phyloP scores from a whole-genome alignment of 2,797 vertebrate genomes.

The Alca torda region DNA sequence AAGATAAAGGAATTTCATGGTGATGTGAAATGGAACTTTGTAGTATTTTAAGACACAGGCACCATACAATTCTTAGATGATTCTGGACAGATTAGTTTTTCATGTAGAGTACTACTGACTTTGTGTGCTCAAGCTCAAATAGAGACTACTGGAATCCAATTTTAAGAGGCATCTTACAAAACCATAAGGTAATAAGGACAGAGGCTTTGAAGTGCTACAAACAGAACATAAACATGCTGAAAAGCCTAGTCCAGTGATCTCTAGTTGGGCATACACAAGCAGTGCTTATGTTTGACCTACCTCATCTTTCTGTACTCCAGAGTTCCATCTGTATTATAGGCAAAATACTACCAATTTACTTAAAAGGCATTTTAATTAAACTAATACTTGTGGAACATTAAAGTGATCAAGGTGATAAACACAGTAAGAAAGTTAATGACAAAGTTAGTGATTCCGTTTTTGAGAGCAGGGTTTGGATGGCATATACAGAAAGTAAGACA shows the following conservation, averaged over 20 bases:
- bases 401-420: constrained; percentile 1
- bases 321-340: not conserved
- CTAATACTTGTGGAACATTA: not conserved
- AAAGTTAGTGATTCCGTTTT: constrained; percentile 14
- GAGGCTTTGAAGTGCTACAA: not conserved
- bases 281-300: not conserved
- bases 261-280: not conserved
- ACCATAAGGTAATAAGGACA: not conserved
- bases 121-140: not conserved
- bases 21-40: not conserved
- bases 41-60: not conserved
- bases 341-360: not conserved
- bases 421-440: constrained; percentile 18
- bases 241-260: not conserved
- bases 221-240: not conserved
- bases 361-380: not conserved
- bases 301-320: not conserved
- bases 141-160: not conserved
- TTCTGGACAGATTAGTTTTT: not conserved
- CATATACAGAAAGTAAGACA: constrained; percentile 40
- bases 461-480: constrained; percentile 21
- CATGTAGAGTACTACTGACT: not conserved
- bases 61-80: not conserved
- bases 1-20: not conserved
- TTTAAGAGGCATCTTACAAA: not conserved